A percentile compares a stretch with the other conserved stretches of the same genome.
phyloP scores from a whole-genome alignment of 2,797 vertebrate genomes.

The Tenualosa ilisha region DNA sequence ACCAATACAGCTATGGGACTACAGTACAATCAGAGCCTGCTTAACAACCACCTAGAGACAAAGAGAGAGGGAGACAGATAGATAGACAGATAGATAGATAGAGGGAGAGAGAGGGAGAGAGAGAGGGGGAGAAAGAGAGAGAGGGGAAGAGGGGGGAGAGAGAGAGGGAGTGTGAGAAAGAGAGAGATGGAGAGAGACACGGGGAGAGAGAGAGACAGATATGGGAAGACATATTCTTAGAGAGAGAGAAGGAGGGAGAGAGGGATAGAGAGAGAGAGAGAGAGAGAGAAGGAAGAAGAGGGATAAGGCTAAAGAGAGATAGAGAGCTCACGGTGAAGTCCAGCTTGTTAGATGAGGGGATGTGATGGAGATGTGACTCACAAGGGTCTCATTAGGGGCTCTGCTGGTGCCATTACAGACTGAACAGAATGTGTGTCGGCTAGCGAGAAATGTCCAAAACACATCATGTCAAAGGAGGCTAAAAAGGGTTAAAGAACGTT shows the following conservation, averaged over 20 bases:
- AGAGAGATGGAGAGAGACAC: neutral
- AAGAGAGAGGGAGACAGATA: neutral
- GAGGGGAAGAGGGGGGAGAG: neutral
- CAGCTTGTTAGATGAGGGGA: neutral
- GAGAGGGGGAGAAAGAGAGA: neutral
- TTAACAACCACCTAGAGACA: neutral
- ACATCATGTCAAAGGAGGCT: too few relatives aligned
- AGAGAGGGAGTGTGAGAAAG: too few relatives aligned
- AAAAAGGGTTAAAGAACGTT: too few relatives aligned
- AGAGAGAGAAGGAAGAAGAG: neutral
- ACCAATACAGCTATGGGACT: neutral
- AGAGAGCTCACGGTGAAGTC: neutral
- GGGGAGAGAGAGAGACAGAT: neutral
- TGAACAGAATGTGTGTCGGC: too few relatives aligned
- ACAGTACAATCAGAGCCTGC: neutral
- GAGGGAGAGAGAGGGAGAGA: slow-evolving; percentile 3
- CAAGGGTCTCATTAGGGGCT: too few relatives aligned
- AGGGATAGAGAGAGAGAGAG: neutral
- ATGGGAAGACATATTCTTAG: neutral
- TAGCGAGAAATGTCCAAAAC: too few relatives aligned
- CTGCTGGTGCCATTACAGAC: too few relatives aligned
- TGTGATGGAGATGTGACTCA: neutral
- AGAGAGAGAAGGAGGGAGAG: neutral
- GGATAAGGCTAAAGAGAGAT: neutral
- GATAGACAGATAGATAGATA: neutral